Evolutionary conservation across 2,797 vertebrate genomes (phyloP).

Genomic region (Gallirallus australis): DNA sequence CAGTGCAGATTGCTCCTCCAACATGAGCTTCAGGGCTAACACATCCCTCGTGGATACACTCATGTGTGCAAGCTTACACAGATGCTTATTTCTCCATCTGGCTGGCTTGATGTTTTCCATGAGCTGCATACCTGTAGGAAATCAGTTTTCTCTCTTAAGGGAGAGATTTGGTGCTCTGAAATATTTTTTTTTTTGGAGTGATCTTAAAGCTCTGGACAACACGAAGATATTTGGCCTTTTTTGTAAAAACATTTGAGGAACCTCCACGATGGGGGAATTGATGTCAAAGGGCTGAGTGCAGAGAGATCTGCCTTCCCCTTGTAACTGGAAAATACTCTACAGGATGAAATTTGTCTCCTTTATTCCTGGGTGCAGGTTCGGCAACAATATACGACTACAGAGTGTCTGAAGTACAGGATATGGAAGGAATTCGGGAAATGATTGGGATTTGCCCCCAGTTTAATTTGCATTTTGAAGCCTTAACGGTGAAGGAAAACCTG

Average conservation of each 20-base stretch:
- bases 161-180: background rate
- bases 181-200: background rate
- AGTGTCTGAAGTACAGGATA: conserved; percentile 79
- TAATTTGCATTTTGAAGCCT: conserved; percentile 89
- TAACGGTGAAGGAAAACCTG: conserved; percentile 93
- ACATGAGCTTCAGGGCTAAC: rapidly evolving
- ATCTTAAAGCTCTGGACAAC: background rate
- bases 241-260: background rate
- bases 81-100: background rate
- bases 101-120: background rate
- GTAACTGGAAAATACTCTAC: background rate
- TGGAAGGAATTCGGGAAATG: conserved; percentile 81
- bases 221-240: background rate
- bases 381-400: conserved; percentile 84
- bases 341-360: background rate
- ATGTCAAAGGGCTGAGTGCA: background rate
- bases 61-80: rapidly evolving
- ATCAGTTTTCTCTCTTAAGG: rapidly evolving
- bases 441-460: conserved; percentile 91
- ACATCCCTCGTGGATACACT: background rate
- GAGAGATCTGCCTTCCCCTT: background rate
- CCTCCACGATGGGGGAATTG: background rate
- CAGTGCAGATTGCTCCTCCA: background rate
- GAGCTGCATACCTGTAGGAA: background rate
- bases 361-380: conserved; percentile 71